A percentile compares a stretch with the other conserved stretches of the same genome.
Evolutionary conservation across 2,888 invertebrate genomes (phyloP).

Genomic region (Timema cristinae): DNA sequence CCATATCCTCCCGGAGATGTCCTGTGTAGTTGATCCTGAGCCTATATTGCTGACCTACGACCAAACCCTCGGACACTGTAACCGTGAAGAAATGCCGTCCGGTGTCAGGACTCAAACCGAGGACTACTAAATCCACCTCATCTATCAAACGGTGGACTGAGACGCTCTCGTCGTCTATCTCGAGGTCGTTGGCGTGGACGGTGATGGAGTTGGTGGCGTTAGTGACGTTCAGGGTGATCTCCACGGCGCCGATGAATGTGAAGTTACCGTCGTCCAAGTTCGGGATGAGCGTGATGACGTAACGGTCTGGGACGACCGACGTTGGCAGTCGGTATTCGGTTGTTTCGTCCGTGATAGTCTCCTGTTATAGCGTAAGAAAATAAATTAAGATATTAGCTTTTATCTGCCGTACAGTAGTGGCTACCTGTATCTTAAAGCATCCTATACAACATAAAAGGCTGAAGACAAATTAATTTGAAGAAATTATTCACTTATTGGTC

Average conservation of each 20-base stretch:
- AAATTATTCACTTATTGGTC: too few species aligned
- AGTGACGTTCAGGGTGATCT: constrained; percentile 50
- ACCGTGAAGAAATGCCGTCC: constrained; percentile 57
- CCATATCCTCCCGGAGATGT: constrained; percentile 30
- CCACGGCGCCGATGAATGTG: constrained; percentile 12
- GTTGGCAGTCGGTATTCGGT: background rate
- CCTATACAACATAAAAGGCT: too few species aligned
- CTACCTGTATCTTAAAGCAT: too few species aligned
- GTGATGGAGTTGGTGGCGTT: constrained; percentile 49
- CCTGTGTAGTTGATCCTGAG: constrained; percentile 26
- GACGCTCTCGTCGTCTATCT: constrained; percentile 19
- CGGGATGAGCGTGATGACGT: background rate
- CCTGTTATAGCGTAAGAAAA: too few species aligned
- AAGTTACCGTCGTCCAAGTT: background rate
- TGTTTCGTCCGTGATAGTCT: too few species aligned
- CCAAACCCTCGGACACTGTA: constrained; percentile 35
- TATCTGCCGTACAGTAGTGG: too few species aligned
- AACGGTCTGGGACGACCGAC: background rate
- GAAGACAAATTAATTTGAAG: too few species aligned
- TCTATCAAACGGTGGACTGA: constrained; percentile 20
- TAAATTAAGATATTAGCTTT: too few species aligned
- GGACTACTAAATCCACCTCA: background rate
- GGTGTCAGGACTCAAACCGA: background rate
- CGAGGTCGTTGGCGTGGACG: constrained; percentile 23
- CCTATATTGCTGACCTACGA: constrained; percentile 19